Percentiles rank a stretch among this genome's conserved stretches.
Conservation (phyloP, 2,797 vertebrate species). For the Dallia pectoralis region DNA sequence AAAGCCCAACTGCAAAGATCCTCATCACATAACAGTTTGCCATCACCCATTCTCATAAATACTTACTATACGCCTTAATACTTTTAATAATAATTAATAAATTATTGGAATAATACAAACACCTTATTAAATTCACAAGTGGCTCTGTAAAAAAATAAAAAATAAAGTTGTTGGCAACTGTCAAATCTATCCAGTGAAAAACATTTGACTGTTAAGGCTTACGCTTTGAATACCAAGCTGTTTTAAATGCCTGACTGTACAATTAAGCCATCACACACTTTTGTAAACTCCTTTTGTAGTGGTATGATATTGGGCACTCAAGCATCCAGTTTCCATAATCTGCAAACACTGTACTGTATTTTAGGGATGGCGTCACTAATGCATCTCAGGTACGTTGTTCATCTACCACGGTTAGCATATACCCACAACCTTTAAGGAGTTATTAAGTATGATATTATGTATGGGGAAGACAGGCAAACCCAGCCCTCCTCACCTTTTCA, state of each 20-base stretch:
- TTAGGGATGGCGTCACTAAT: not conserved
- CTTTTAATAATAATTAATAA: too few species aligned
- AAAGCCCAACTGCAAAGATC: constrained; percentile 24
- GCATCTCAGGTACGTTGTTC: constrained; percentile 6
- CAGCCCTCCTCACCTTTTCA: not conserved
- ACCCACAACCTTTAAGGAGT: not conserved
- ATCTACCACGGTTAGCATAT: constrained; percentile 6
- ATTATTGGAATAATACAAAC: constrained; percentile 37
- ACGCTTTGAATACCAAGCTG: constrained; percentile 54
- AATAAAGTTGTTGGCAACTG: constrained; percentile 58
- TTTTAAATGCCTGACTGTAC: constrained; percentile 27
- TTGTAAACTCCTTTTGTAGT: not conserved
- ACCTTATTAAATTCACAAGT: constrained; percentile 17
- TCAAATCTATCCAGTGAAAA: constrained; percentile 54
- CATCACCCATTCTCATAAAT: constrained; percentile 18
- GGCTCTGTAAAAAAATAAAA: constrained; percentile 23
- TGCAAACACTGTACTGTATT: not conserved
- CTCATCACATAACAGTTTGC: constrained; percentile 20
- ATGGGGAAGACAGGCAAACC: constrained; percentile 1
- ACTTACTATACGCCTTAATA: not conserved
- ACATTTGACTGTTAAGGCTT: constrained; percentile 35
- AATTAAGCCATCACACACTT: not conserved
- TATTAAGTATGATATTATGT: not conserved
- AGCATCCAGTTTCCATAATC: not conserved
- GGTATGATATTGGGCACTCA: not conserved